Evolutionary conservation across 2,113 vertebrate species (phyloP).

Genomic region (Saccopteryx bilineata): DNA sequence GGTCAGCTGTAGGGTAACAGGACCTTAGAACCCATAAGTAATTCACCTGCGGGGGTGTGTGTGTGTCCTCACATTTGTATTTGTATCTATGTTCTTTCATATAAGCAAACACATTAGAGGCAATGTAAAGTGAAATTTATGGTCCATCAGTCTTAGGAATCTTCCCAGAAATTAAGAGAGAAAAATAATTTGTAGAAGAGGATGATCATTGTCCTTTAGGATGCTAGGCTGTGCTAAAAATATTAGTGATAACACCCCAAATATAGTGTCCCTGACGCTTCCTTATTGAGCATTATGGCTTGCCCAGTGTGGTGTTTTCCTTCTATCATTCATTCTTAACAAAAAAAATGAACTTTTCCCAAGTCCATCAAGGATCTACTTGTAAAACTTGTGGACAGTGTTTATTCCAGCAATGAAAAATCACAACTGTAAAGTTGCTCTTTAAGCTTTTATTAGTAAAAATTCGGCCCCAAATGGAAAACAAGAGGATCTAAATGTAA

Average conservation of each 20-base stretch:
- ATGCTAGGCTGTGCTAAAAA: background rate
- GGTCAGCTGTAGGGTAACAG: background rate
- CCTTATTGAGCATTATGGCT: background rate
- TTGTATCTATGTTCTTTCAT: background rate
- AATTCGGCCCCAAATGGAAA: conserved; percentile 83
- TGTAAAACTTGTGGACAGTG: background rate
- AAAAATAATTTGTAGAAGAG: background rate
- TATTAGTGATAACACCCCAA: background rate
- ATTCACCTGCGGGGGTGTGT: background rate
- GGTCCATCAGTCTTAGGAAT: background rate
- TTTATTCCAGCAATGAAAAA: conserved; percentile 38
- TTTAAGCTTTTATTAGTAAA: conserved; percentile 73
- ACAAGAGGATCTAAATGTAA: conserved; percentile 86
- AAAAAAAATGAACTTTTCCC: background rate
- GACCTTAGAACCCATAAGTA: background rate
- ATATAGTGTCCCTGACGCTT: background rate
- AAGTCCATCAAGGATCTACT: background rate
- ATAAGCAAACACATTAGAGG: background rate
- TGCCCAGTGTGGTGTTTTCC: background rate
- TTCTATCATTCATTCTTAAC: conserved; percentile 4
- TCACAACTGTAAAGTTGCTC: background rate
- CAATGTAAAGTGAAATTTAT: background rate
- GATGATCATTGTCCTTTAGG: background rate
- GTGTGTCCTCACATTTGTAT: background rate
- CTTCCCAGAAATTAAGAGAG: background rate